Evolutionary conservation across 2,888 invertebrate genomes (phyloP), one percentile per base, ranked within the genome.

Genomic region (Tanypteryx hageni): DNA sequence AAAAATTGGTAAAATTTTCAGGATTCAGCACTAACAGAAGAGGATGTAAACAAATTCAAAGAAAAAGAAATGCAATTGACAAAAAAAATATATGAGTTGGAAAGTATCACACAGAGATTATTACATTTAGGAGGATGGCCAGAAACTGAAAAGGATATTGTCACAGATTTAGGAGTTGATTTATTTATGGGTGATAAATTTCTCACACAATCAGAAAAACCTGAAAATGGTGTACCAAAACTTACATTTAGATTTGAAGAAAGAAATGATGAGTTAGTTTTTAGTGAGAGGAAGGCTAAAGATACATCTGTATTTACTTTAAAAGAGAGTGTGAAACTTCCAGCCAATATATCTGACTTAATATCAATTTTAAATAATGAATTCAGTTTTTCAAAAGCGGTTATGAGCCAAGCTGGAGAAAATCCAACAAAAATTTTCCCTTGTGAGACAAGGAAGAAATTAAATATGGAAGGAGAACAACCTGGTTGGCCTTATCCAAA

Each of bases 11-110:
- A 83, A 27, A 57, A 92, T 92, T 93, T 93, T 14, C 93, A 97
- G 96, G 97, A 97, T 95, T 94, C 96, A 7, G 95, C 95, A 92
- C 95, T 97, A 94, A 96, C 96, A 0, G 96, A 96, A 84, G 95
- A 95, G 0, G 97, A 97, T 93, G 95, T 96, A 0, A 95, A 95
- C 92, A 95, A 96, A 93, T 94, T 97, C 14, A 96, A 96, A 59
- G 95, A 96, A 68, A 96, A 96, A 92, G 97, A 97, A 93, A 95
- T 95, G 57, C 94, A 96, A 92, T 94, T 97, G 0, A 96, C 96
- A 92, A 95, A 95, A 5, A 97, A 97, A 94, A 96, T 97, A 95
- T 95, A 95, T 31, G 95, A 96, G 81, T 96, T 97, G 93, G 97
- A 97, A 93, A 95, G 95, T 27, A 96, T 97, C 93, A 97, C 97